phyloP scores from a whole-genome alignment of 2,797 vertebrate species.

The Danio aesculapii region DNA sequence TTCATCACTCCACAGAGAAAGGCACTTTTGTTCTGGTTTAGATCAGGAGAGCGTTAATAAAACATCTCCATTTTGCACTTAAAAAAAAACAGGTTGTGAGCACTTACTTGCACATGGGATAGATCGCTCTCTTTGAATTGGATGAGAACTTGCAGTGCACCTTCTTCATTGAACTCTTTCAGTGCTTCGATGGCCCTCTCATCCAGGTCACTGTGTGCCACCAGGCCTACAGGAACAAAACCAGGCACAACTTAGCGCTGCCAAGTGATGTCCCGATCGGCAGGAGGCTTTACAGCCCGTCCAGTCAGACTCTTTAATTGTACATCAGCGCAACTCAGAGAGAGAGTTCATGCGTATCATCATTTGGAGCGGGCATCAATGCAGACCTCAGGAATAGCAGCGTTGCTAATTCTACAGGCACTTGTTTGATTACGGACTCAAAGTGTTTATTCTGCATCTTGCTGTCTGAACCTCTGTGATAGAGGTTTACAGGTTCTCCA shows the following conservation, averaged over 20 bases:
- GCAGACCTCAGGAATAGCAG: neutral
- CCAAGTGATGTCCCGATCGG: no score
- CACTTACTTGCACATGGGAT: slow-evolving; percentile 95
- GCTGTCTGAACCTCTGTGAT: neutral
- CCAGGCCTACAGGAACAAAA: slow-evolving; percentile 83
- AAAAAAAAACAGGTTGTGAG: no score
- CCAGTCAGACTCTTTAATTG: slow-evolving; percentile 41
- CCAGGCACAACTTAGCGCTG: neutral
- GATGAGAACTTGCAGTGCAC: slow-evolving; percentile 93
- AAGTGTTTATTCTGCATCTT: neutral
- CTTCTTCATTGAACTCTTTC: slow-evolving; percentile 98
- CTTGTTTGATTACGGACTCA: neutral
- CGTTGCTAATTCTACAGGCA: neutral
- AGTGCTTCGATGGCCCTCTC: slow-evolving; percentile 96
- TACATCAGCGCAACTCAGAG: slow-evolving; percentile 46
- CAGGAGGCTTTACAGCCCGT: neutral
- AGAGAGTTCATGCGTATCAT: slow-evolving; percentile 52
- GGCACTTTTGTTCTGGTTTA: slow-evolving; percentile 97
- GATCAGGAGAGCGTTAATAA: neutral
- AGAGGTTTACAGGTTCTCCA: neutral
- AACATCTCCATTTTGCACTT: neutral
- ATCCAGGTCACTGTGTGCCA: slow-evolving; percentile 97
- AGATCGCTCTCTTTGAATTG: slow-evolving; percentile 99
- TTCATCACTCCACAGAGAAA: slow-evolving; percentile 99
- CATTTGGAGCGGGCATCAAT: slow-evolving; percentile 23